phyloP scores from a whole-genome alignment of 1,140 invertebrate species.

The Hyposmocoma kahamanoa region DNA sequence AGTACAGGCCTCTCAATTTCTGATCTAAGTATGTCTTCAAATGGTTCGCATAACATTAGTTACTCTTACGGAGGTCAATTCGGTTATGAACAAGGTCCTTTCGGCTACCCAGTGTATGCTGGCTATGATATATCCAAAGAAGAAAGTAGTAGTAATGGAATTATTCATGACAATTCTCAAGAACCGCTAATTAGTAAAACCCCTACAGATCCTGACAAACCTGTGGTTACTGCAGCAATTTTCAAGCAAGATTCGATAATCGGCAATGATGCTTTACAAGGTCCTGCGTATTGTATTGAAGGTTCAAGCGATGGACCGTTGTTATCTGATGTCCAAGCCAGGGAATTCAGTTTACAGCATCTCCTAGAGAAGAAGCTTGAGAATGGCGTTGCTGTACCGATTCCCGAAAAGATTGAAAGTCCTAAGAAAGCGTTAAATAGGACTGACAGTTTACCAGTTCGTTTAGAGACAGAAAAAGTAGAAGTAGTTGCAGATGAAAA shows the following conservation, averaged over 20 bases:
- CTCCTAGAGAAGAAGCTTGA: slow-evolving; percentile 62
- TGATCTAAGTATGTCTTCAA: slow-evolving; percentile 81
- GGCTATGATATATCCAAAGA: slow-evolving; percentile 75
- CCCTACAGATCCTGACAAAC: slow-evolving; percentile 75
- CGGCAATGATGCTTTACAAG: slow-evolving; percentile 58
- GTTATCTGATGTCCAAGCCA: slow-evolving; percentile 66
- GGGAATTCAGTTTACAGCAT: slow-evolving; percentile 64
- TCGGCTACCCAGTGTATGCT: slow-evolving; percentile 78
- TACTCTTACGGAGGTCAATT: slow-evolving; percentile 85
- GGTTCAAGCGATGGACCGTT: slow-evolving; percentile 68
- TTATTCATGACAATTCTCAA: slow-evolving; percentile 56
- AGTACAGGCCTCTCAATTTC: slow-evolving; percentile 85
- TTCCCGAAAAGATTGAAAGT: slow-evolving; percentile 49
- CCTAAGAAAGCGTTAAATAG: slow-evolving; percentile 47
- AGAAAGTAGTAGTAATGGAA: slow-evolving; percentile 50
- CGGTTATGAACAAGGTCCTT: slow-evolving; percentile 82
- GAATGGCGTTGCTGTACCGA: slow-evolving; percentile 55
- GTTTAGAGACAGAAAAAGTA: slow-evolving; percentile 42
- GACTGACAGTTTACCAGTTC: slow-evolving; percentile 56
- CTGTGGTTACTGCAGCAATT: slow-evolving; percentile 79
- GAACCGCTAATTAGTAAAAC: slow-evolving; percentile 64
- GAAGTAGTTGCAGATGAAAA: slow-evolving; percentile 22
- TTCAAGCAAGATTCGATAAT: slow-evolving; percentile 77
- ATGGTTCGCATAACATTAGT: slow-evolving; percentile 79
- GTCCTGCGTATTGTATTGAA: slow-evolving; percentile 66